Conservation (phyloP, 2,888 invertebrate species). For the Muschampia plurimacula region DNA sequence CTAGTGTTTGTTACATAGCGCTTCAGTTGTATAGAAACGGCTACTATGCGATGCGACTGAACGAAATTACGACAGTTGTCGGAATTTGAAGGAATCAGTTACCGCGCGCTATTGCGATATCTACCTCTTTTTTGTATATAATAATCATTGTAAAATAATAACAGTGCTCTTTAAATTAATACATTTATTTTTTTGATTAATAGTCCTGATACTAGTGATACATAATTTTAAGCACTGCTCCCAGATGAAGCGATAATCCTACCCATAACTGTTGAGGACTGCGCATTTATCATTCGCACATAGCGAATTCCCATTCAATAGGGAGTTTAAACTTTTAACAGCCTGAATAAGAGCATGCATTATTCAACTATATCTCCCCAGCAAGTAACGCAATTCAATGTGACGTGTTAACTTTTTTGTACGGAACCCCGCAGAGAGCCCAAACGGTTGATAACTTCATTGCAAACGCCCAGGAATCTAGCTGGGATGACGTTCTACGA, state of each 20-base stretch:
- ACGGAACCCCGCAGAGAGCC: conserved; percentile 61
- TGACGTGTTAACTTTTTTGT: conserved; percentile 74
- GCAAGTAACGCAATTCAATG: conserved; percentile 63
- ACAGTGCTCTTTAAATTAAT: background rate
- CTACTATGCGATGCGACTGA: too few species aligned
- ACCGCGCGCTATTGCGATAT: too few species aligned
- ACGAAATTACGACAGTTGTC: too few species aligned
- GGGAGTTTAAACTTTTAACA: conserved; percentile 79
- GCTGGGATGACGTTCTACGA: conserved; percentile 54
- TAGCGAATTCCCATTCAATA: conserved; percentile 72
- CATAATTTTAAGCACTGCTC: conserved; percentile 32
- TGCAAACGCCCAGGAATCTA: conserved; percentile 60
- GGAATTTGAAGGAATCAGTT: too few species aligned
- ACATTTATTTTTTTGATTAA: conserved; percentile 3
- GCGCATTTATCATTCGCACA: conserved; percentile 71
- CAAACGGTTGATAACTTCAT: conserved; percentile 82
- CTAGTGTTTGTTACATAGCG: too few species aligned
- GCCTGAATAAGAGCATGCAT: conserved; percentile 72
- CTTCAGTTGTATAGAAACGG: too few species aligned
- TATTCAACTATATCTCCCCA: conserved; percentile 77
- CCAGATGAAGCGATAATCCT: conserved; percentile 46
- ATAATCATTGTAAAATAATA: background rate
- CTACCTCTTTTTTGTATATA: too few species aligned
- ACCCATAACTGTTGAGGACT: conserved; percentile 50
- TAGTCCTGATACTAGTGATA: background rate